These are phyloP conservation scores for Halocynthia roretzi DNA, from an alignment of 23 tunicate species.

Conservation along the genomic window DNA sequence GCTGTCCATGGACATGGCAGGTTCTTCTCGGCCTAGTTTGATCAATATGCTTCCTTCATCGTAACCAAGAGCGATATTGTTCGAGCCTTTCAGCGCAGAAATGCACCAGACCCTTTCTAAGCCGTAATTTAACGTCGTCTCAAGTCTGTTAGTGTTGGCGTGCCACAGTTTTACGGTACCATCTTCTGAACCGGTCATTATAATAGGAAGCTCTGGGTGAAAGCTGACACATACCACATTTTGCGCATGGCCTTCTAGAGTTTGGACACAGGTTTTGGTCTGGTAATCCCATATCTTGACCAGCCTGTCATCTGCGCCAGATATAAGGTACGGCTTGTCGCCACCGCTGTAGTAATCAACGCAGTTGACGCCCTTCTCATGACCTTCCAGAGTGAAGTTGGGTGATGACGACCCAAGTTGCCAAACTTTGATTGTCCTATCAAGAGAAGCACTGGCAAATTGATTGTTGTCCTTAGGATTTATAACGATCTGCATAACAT, in stretches of 20 bases:
- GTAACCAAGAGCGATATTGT: slow-evolving; percentile 94
- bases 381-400: slow-evolving; percentile 97
- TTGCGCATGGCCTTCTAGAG: slow-evolving; percentile 97
- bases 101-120: slow-evolving; percentile 98
- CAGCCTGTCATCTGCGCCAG: slow-evolving; percentile 96
- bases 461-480: slow-evolving; percentile 98
- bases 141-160: slow-evolving; percentile 90
- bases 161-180: slow-evolving; percentile 98
- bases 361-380: slow-evolving; percentile 99
- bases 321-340: slow-evolving; percentile 97
- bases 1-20: slow-evolving; percentile 98
- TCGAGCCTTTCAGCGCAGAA: slow-evolving; percentile 89
- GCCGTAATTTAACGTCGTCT: slow-evolving; percentile 86
- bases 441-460: slow-evolving; percentile 98
- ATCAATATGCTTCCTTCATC: slow-evolving; percentile 99
- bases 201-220: slow-evolving; percentile 99
- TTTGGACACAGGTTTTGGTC: slow-evolving; percentile 99
- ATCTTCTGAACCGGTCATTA: slow-evolving; percentile 98
- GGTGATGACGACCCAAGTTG: slow-evolving; percentile 89
- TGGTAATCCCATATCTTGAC: slow-evolving; percentile 99
- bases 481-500: slow-evolving; percentile 98
- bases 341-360: slow-evolving; percentile 99
- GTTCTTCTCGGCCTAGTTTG: slow-evolving; percentile 98
- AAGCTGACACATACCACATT: slow-evolving; percentile 88
- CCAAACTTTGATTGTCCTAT: slow-evolving; percentile 96